These are phyloP conservation scores for Hestina assimilis DNA, from an alignment of 1,140 invertebrate species.

Conservation along the genomic window DNA sequence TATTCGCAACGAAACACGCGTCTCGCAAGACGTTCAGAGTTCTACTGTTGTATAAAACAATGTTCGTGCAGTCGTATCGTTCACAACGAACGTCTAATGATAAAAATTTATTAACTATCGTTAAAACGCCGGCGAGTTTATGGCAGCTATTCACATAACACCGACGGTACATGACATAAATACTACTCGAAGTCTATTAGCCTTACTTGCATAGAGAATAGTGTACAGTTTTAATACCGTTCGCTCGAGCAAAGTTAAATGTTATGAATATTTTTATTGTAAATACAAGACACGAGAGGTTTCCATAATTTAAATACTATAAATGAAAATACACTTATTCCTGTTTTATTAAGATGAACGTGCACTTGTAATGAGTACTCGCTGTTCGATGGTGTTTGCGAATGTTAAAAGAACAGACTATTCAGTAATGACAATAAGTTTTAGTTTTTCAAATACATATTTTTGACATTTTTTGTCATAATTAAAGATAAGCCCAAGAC, in stretches of 20 bases:
- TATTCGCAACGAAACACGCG: conserved; percentile 10
- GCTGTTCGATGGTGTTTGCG: too few species aligned
- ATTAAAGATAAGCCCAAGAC: too few species aligned
- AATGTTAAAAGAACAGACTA: too few species aligned
- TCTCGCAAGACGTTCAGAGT: conserved; percentile 9
- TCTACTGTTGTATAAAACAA: conserved; percentile 23
- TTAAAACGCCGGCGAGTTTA: conserved; percentile 61
- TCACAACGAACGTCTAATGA: conserved; percentile 51
- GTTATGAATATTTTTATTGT: not conserved
- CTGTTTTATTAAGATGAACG: too few species aligned
- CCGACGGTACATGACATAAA: conserved; percentile 56
- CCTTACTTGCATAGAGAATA: conserved; percentile 36
- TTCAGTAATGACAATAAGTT: too few species aligned
- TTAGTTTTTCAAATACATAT: too few species aligned
- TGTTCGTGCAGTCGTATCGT: conserved; percentile 29
- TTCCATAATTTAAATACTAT: too few species aligned
- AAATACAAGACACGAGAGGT: too few species aligned
- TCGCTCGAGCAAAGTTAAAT: not conserved
- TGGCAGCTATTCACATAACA: conserved; percentile 57
- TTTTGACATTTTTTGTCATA: too few species aligned
- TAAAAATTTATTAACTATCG: conserved; percentile 72
- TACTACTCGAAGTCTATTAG: conserved; percentile 54
- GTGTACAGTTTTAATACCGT: conserved; percentile 9
- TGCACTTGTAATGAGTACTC: too few species aligned
- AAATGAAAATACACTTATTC: too few species aligned